A percentile compares a stretch with the other conserved stretches of the same genome.
phyloP scores from a whole-genome alignment of 2,113 vertebrate species.

The Paraplagusia blochii region DNA sequence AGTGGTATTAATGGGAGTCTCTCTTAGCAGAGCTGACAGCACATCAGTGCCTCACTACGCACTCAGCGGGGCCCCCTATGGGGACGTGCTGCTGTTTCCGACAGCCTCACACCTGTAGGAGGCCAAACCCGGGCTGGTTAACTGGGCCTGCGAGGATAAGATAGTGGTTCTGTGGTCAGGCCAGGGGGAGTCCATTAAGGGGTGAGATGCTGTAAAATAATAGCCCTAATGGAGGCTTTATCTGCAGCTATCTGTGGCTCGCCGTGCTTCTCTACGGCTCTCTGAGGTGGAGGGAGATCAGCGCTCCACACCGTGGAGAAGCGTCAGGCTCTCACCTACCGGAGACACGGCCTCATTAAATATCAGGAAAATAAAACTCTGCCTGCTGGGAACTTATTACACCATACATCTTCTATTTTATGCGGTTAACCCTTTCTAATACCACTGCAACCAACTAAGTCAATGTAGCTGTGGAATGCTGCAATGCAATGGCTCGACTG shows the following conservation, averaged over 20 bases:
- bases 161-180: slow-evolving; percentile 51
- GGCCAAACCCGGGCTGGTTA: slow-evolving; percentile 47
- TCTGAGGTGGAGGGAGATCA: slow-evolving; percentile 25
- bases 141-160: slow-evolving; percentile 67
- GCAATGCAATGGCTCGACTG: no score
- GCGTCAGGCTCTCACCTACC: slow-evolving; percentile 21
- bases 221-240: slow-evolving; percentile 72
- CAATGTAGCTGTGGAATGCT: no score
- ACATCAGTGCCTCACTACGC: slow-evolving; percentile 44
- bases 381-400: neutral
- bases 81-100: slow-evolving; percentile 43
- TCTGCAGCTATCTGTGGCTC: slow-evolving; percentile 56
- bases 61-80: slow-evolving; percentile 36
- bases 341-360: slow-evolving; percentile 21
- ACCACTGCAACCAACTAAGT: neutral
- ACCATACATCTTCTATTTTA: slow-evolving; percentile 13
- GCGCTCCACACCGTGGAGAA: slow-evolving; percentile 28
- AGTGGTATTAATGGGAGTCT: slow-evolving; percentile 52
- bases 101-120: slow-evolving; percentile 59
- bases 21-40: slow-evolving; percentile 39
- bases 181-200: slow-evolving; percentile 63
- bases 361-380: slow-evolving; percentile 17
- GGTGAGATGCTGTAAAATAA: slow-evolving; percentile 69
- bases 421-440: slow-evolving; percentile 1
- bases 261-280: slow-evolving; percentile 30